Evolutionary conservation across 2,888 invertebrate genomes (phyloP).

Genomic region (Xanthorhoe spadicearia): DNA sequence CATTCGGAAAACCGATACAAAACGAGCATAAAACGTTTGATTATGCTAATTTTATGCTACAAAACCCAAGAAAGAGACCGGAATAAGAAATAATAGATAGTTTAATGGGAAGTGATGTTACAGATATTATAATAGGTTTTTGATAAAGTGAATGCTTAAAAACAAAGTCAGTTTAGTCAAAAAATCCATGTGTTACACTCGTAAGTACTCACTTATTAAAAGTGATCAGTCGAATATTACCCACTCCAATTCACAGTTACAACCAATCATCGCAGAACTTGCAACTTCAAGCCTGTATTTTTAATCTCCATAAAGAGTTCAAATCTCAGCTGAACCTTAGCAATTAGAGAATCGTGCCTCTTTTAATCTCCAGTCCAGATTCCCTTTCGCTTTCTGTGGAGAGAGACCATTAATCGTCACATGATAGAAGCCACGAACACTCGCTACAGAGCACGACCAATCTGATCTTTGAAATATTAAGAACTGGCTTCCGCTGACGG

Average conservation of each 20-base stretch:
- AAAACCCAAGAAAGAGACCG: not conserved
- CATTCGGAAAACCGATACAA: constrained; percentile 9
- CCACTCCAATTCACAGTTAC: too few relatives aligned
- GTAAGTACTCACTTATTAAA: too few relatives aligned
- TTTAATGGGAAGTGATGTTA: too few relatives aligned
- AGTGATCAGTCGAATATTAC: too few relatives aligned
- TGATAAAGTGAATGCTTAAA: too few relatives aligned
- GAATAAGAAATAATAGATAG: not conserved
- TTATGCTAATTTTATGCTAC: constrained; percentile 2
- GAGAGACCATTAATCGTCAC: constrained; percentile 31
- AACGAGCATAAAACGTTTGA: constrained; percentile 11
- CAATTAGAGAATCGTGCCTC: constrained; percentile 25
- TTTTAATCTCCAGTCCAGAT: constrained; percentile 35
- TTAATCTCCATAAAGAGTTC: not conserved
- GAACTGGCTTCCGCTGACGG: not conserved
- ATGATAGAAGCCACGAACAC: constrained; percentile 35
- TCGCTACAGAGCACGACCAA: constrained; percentile 28
- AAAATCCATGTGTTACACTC: too few relatives aligned
- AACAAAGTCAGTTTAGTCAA: too few relatives aligned
- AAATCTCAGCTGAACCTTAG: constrained; percentile 40
- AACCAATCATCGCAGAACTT: not conserved
- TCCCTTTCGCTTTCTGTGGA: constrained; percentile 38
- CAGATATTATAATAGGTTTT: too few relatives aligned
- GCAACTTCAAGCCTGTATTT: not conserved
- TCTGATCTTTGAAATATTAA: constrained; percentile 23